Percentiles rank a stretch among this genome's conserved stretches.
Conservation (phyloP, 1,140 invertebrate genomes). For the Cotesia glomerata region DNA sequence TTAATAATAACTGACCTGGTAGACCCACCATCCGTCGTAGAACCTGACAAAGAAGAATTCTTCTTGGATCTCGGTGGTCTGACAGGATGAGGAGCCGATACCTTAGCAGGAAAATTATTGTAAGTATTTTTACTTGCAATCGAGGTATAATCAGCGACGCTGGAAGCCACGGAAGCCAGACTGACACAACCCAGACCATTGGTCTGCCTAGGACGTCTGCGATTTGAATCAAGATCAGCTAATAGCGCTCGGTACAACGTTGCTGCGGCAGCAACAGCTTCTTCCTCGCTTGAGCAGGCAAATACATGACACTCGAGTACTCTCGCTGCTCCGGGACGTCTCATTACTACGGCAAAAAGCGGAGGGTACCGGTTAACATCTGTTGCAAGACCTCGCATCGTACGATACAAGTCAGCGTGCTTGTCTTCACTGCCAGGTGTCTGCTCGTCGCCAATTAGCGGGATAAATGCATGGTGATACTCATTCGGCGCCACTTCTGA, state of each 20-base stretch:
- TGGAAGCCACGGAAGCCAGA: slow-evolving; percentile 62
- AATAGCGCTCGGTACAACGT: slow-evolving; percentile 87
- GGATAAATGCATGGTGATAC: slow-evolving; percentile 77
- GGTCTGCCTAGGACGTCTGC: slow-evolving; percentile 67
- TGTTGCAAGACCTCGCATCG: slow-evolving; percentile 54
- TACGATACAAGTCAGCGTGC: slow-evolving; percentile 58
- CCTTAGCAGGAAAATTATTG: slow-evolving; percentile 51
- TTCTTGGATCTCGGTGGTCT: slow-evolving; percentile 60
- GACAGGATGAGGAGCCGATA: slow-evolving; percentile 44
- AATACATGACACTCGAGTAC: slow-evolving; percentile 90
- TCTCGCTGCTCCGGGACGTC: slow-evolving; percentile 76
- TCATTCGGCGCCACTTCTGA: slow-evolving; percentile 42
- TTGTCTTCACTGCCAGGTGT: slow-evolving; percentile 48
- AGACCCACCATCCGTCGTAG: slow-evolving; percentile 45
- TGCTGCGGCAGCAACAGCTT: slow-evolving; percentile 88
- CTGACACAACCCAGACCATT: slow-evolving; percentile 76
- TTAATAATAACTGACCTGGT: slow-evolving; percentile 16
- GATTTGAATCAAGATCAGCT: slow-evolving; percentile 73
- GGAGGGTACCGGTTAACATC: slow-evolving; percentile 72
- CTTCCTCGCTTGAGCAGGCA: slow-evolving; percentile 84
- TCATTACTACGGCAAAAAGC: slow-evolving; percentile 90
- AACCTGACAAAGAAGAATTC: slow-evolving; percentile 46
- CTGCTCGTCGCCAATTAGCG: slow-evolving; percentile 77
- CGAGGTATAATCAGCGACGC: slow-evolving; percentile 63
- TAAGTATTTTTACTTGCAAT: slow-evolving; percentile 54